phyloP scores from a whole-genome alignment of 1,140 invertebrate genomes.

The Platorchestia sp. region DNA sequence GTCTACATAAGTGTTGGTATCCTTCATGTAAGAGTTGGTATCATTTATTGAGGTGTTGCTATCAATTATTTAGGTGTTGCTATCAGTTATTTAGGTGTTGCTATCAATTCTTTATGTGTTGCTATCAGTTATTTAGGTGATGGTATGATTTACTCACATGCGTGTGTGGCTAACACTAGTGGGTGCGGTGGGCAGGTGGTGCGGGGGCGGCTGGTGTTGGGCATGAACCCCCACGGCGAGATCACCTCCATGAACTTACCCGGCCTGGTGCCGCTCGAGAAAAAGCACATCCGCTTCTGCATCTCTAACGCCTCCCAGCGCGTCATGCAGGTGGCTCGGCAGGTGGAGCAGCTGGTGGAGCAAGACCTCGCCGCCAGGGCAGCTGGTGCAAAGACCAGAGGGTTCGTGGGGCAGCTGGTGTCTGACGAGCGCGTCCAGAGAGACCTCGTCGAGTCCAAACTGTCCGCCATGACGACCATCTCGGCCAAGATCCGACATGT shows the following conservation, averaged over 20 bases:
- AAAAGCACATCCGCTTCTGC: conserved; percentile 59
- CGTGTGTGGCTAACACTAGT: too few species aligned
- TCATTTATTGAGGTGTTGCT: too few species aligned
- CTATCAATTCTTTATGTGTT: too few species aligned
- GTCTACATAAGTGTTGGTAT: too few species aligned
- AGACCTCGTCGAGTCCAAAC: background rate
- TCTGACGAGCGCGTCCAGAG: conserved; percentile 56
- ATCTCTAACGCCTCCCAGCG: conserved; percentile 60
- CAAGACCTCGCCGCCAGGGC: conserved; percentile 59
- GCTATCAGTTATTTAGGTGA: too few species aligned
- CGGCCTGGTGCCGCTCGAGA: conserved; percentile 59
- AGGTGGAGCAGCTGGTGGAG: conserved; percentile 61
- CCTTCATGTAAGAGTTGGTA: too few species aligned
- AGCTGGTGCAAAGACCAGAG: conserved; percentile 46
- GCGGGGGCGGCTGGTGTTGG: conserved; percentile 86
- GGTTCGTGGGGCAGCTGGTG: conserved; percentile 57
- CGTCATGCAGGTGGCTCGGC: conserved; percentile 59
- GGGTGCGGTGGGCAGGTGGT: conserved; percentile 76
- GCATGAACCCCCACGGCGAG: conserved; percentile 92
- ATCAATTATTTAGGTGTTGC: background rate
- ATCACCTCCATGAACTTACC: conserved; percentile 72
- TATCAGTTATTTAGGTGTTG: background rate
- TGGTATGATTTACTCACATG: too few species aligned
- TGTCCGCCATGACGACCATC: background rate
- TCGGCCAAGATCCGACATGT: background rate